Evolutionary conservation across 2,888 invertebrate genomes (phyloP).

Genomic region (Rotaria macrura): DNA sequence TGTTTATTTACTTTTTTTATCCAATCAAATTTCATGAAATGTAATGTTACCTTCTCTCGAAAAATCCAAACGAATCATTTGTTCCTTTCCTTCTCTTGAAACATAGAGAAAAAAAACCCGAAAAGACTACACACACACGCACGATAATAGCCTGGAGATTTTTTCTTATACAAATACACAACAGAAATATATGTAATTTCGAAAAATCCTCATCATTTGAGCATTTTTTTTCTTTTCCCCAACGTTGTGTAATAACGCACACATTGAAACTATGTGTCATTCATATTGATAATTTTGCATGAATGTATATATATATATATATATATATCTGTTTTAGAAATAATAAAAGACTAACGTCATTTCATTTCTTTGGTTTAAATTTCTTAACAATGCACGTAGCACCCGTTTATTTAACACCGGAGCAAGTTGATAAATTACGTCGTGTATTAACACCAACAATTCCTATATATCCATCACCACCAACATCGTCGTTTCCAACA

Average conservation of each 20-base stretch:
- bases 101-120: too few relatives aligned
- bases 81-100: background rate
- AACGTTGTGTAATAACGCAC: background rate
- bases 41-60: background rate
- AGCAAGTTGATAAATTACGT: background rate
- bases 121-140: too few relatives aligned
- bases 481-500: slow-evolving; percentile 42
- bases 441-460: background rate
- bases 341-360: background rate
- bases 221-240: background rate
- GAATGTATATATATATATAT: background rate
- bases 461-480: slow-evolving; percentile 4
- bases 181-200: too few relatives aligned
- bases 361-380: background rate
- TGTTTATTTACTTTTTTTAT: background rate
- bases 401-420: background rate
- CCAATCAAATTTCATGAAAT: background rate
- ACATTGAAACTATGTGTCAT: background rate
- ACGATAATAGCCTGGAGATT: too few relatives aligned
- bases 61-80: background rate
- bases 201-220: too few relatives aligned
- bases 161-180: too few relatives aligned
- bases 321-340: background rate
- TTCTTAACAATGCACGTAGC: background rate
- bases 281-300: too few relatives aligned